Base-by-base conservation (phyloP, 2,113 vertebrate species). In the Cyphomyrus plagiostoma region DNA sequence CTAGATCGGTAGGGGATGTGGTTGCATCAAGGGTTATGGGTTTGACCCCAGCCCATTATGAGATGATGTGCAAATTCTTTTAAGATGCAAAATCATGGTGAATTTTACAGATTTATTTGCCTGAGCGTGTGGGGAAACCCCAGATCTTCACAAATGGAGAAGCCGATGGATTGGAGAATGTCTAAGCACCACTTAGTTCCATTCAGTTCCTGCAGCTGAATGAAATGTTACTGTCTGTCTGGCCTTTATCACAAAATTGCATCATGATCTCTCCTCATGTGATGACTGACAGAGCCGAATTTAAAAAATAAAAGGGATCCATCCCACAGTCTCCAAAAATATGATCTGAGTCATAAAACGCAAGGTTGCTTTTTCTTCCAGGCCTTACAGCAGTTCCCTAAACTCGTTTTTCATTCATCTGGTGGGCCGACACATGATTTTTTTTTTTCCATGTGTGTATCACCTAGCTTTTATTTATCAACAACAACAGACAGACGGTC, bases 291-390 rank as follows among this genome's bases (percentile, higher is more conserved):
- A 80, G 13, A 42, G 88, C 58, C 46, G n/a, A 19, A n/a, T 74
- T 3, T 15, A 48, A 49, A 66, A 15, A 88, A 17, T 74, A 74
- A 70, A 88, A 8, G n/a, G 88, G 88, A 88, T 77, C 58, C 49
- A 45, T 19, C 45, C 3, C 11, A 74, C 58, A 45, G 66, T 70
- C 45, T 88, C 56, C 45, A 70, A 88, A 88, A 74, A 88, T 88
- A 88, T 70, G 66, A 19, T 26, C 42, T 74, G 88, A 88, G 66
- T 88, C 88, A 88, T 48, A 9, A 77, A 74, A 49, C 58, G 3
- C n/a, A 19, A 46, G 86, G 50, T 19, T 6, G 13, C 1, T 8
- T 56, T 39, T 56, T 53, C 10, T 56, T 42, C 39, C 23, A 21
- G 62, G 26, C 62, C 66, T 26, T 17, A 39, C 13, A 26, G n/a